A percentile compares a stretch with the other conserved stretches of the same genome.
Conservation (phyloP, 37 sponge, comb jelly and placozoan species). For the Axinella damicornis region DNA sequence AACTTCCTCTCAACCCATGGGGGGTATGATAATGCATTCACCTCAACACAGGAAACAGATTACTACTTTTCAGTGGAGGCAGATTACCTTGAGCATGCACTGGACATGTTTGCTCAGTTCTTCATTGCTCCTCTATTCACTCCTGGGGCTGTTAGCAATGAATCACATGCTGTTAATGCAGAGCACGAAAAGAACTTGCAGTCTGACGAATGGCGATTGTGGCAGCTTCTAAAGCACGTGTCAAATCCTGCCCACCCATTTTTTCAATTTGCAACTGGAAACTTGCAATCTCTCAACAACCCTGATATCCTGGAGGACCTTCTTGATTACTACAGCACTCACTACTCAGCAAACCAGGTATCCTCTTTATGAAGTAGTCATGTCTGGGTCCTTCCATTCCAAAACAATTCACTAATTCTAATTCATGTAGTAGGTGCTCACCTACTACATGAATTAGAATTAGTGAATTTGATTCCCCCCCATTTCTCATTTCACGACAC, state of each 20-base stretch:
- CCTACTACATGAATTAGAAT: no score
- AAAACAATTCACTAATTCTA: no score
- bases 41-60: conserved; percentile 91
- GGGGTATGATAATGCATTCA: conserved; percentile 94
- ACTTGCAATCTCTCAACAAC: conserved; percentile 65
- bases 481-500: no score
- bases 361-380: no score
- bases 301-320: conserved; percentile 42
- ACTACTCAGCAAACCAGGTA: conserved; percentile 76
- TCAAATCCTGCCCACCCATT: conserved; percentile 80
- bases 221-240: conserved; percentile 76
- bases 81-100: conserved; percentile 63
- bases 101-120: conserved; percentile 91
- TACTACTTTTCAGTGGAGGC: conserved; percentile 80
- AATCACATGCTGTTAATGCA: conserved; percentile 89
- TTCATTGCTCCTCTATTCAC: conserved; percentile 89
- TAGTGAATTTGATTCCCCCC: no score
- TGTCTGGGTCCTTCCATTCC: no score
- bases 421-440: no score
- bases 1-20: conserved; percentile 82
- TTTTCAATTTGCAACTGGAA: conserved; percentile 70
- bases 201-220: conserved; percentile 70
- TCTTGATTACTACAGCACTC: conserved; percentile 37
- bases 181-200: conserved; percentile 84
- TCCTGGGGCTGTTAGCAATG: conserved; percentile 47